Conservation (phyloP, 2,888 invertebrate species). For the Thalpophila matura region DNA sequence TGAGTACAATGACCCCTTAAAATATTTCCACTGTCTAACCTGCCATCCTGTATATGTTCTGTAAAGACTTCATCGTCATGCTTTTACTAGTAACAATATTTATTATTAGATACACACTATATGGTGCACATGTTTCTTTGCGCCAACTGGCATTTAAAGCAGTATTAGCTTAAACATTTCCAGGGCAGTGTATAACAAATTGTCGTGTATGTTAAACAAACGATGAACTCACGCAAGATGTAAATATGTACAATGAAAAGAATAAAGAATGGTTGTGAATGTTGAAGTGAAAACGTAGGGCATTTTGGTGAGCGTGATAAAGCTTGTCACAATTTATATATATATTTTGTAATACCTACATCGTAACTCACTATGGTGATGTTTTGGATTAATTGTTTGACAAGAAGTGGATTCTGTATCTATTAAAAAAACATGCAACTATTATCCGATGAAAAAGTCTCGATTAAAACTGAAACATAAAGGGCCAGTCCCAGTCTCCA, state of each 20-base stretch:
- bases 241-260: constrained; percentile 50
- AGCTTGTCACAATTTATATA: constrained; percentile 46
- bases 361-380: not conserved
- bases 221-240: constrained; percentile 13
- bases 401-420: not conserved
- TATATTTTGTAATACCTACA: constrained; percentile 15
- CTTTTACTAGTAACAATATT: constrained; percentile 16
- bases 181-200: constrained; percentile 37
- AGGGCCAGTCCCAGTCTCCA: too few relatives aligned
- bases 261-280: constrained; percentile 62
- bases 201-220: constrained; percentile 15
- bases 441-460: not conserved
- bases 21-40: too few relatives aligned
- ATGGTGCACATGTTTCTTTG: constrained; percentile 28
- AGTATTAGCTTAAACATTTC: constrained; percentile 63
- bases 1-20: too few relatives aligned
- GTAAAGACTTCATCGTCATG: constrained; percentile 21
- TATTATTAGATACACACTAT: constrained; percentile 23
- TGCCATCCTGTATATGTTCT: not conserved
- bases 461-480: constrained; percentile 4
- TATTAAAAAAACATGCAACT: not conserved
- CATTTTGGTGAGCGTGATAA: constrained; percentile 28
- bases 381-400: constrained; percentile 7
- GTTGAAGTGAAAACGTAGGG: constrained; percentile 38
- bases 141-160: constrained; percentile 59